Base-by-base conservation (phyloP, 2,797 vertebrate genomes). In the Chaunax sp. region DNA sequence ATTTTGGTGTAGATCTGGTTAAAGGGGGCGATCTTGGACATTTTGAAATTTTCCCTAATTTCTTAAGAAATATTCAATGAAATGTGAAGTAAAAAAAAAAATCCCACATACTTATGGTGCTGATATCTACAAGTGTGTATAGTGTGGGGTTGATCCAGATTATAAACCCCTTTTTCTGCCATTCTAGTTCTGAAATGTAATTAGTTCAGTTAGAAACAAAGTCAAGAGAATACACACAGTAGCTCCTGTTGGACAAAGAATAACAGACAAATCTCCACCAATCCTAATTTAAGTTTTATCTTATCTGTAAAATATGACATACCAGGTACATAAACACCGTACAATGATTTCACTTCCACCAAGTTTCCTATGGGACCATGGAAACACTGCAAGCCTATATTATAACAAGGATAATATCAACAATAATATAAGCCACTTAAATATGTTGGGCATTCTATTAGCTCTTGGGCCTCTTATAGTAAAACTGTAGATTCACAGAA, bases 401-500 rank as follows among this genome's bases (percentile, higher is more conserved):
- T 51, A 55, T 69, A 60, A 26, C 9, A 62, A 41, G 22, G 20
- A 69, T 23, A 64, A 50, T 37, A 67, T 58, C 55, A 57, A 1
- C 49, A 56, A 16, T 25, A 73, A 50, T 38, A 43, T 35, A 52
- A 70, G 53, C 25, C 9, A 37, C 46, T 49, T 80, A 41, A 72
- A 53, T 52, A 67, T 43, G 20, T 43, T 53, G 44, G 33, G n/a
- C n/a, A n/a, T n/a, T 57, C 43, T 33, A n/a, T 50, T 66, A 38
- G 30, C 66, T 66, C 51, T 33, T 45, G 50, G 64, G 78, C 66
- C 47, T 57, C 69, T 69, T 67, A 35, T 43, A 51, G 55, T 62
- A 66, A 70, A 78, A 75, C 38, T 37, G 46, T 50, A 58, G 55
- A 66, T 45, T 66, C 26, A 64, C 26, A 68, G 23, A 73, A 71